phyloP scores from a whole-genome alignment of 2,888 invertebrate genomes.

The Tachina lurida region DNA sequence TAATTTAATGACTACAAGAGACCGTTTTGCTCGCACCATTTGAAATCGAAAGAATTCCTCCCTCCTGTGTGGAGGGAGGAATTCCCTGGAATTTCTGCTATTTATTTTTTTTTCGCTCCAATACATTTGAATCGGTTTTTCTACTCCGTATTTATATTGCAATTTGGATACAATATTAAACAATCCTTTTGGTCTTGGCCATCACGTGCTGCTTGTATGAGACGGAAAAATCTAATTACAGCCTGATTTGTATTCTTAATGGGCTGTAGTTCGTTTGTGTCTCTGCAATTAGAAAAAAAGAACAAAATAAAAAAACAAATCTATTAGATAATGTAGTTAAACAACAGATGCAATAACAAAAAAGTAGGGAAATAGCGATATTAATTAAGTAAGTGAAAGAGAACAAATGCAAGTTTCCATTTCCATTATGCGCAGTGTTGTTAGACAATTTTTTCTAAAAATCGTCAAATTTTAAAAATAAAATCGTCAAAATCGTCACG shows the following conservation, averaged over 20 bases:
- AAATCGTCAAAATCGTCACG: too few relatives aligned
- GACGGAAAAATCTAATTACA: conserved; percentile 89
- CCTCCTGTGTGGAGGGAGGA: not conserved
- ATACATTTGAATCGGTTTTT: not conserved
- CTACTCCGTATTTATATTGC: conserved; percentile 87
- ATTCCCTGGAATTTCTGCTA: not conserved
- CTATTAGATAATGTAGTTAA: conserved; percentile 24
- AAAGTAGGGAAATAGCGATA: too few relatives aligned
- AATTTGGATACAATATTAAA: conserved; percentile 86
- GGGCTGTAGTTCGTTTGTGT: conserved; percentile 88
- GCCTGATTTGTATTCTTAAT: conserved; percentile 87
- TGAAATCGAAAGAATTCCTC: not conserved
- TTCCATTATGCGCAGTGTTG: too few relatives aligned
- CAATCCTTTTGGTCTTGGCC: conserved; percentile 93
- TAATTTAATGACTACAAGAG: conserved; percentile 67
- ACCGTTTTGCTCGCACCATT: conserved; percentile 29
- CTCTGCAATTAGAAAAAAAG: conserved; percentile 84
- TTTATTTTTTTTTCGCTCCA: not conserved
- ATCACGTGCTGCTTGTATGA: conserved; percentile 91
- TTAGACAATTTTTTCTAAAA: too few relatives aligned
- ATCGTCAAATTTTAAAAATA: too few relatives aligned
- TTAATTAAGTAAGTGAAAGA: too few relatives aligned
- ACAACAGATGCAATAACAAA: not conserved
- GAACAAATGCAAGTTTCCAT: too few relatives aligned
- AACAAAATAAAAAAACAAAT: conserved; percentile 30